Evolutionary conservation across 2,797 vertebrate species (phyloP).

Genomic region (Gymnothorax javanicus): DNA sequence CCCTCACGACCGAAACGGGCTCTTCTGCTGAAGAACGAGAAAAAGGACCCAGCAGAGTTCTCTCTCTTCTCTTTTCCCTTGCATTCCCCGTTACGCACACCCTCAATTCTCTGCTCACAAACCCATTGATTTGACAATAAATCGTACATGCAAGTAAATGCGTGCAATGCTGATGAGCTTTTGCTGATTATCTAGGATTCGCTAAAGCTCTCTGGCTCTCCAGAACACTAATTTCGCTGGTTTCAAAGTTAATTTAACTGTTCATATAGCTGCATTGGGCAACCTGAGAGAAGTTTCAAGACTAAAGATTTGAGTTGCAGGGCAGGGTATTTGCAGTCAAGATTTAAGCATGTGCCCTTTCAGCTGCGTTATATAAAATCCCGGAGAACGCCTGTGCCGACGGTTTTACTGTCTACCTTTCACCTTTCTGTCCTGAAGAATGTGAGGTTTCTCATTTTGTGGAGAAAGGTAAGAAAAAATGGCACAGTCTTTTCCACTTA

Average conservation of each 20-base stretch:
- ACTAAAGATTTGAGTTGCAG: not conserved
- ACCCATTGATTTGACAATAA: not conserved
- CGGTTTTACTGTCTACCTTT: not conserved
- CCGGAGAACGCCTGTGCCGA: not conserved
- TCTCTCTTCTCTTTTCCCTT: not conserved
- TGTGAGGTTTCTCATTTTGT: not conserved
- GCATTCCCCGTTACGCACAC: not conserved
- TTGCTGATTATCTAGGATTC: not conserved
- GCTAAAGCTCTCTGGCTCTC: not conserved
- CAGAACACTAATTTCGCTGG: not conserved
- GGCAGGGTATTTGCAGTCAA: not conserved
- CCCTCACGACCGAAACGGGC: not conserved
- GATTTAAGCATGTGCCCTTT: not conserved
- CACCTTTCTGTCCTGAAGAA: not conserved
- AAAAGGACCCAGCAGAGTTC: not conserved
- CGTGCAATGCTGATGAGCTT: not conserved
- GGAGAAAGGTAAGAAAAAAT: not conserved
- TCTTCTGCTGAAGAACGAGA: not conserved
- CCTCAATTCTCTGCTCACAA: not conserved
- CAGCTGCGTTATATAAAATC: not conserved
- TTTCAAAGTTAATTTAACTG: not conserved
- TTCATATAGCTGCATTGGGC: not conserved
- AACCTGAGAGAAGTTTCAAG: not conserved
- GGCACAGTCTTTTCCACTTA: not conserved
- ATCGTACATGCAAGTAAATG: not conserved